Evolutionary conservation across 2,888 invertebrate species (phyloP).

Genomic region (Andricus curvator): DNA sequence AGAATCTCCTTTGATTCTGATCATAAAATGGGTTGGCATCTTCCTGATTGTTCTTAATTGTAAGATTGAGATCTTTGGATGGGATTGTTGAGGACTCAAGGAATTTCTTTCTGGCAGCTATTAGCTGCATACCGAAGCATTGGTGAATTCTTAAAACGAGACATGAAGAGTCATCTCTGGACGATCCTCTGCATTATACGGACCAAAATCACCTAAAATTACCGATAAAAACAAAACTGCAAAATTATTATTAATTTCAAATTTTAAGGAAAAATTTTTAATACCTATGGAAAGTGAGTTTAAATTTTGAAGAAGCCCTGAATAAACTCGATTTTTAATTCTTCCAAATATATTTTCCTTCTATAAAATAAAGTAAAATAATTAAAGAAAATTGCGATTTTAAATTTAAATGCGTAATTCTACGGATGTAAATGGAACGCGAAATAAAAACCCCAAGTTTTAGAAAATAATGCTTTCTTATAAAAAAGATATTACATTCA

Average conservation of each 20-base stretch:
- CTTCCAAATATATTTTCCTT: too few relatives aligned
- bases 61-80: constrained; percentile 9
- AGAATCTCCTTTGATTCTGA: neutral
- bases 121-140: neutral
- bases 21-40: constrained; percentile 7
- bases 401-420: neutral
- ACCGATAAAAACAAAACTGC: neutral
- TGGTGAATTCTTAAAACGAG: neutral
- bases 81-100: neutral
- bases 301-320: too few relatives aligned
- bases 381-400: neutral
- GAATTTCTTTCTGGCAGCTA: constrained; percentile 2
- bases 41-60: neutral
- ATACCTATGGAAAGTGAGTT: too few relatives aligned
- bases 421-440: neutral
- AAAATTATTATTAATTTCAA: neutral
- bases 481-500: constrained; percentile 5
- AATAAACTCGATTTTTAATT: too few relatives aligned
- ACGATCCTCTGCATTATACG: neutral
- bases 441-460: constrained; percentile 15
- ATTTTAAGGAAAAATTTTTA: too few relatives aligned
- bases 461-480: constrained; percentile 1
- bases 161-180: neutral
- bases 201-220: neutral
- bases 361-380: too few relatives aligned